Evolutionary conservation across 1,140 invertebrate species (phyloP).

Genomic region (Hycleus phaleratus): DNA sequence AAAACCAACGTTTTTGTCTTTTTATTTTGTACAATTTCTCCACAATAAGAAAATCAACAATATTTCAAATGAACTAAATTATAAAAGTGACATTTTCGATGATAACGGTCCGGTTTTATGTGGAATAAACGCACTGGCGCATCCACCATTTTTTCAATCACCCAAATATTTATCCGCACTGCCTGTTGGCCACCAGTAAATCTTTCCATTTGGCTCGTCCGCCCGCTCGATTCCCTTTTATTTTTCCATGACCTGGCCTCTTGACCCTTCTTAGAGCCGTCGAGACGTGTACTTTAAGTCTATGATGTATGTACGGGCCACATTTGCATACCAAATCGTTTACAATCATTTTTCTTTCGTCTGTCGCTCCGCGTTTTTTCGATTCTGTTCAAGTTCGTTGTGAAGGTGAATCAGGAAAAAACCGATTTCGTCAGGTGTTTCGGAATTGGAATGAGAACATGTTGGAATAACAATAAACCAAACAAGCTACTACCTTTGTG

Average conservation of each 20-base stretch:
- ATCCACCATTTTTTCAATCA: no score
- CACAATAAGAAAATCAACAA: no score
- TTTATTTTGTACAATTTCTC: no score
- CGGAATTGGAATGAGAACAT: no score
- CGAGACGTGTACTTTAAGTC: constrained; percentile 24
- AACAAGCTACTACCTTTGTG: neutral
- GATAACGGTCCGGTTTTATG: neutral
- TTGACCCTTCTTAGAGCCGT: constrained; percentile 12
- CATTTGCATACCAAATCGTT: constrained; percentile 22
- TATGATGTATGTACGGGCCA: constrained; percentile 20
- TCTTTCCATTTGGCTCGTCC: constrained; percentile 15
- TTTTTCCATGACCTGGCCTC: constrained; percentile 15
- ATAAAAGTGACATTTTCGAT: no score
- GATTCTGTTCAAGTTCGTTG: neutral
- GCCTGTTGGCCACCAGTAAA: no score
- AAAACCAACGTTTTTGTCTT: no score
- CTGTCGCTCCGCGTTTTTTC: neutral
- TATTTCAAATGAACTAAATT: no score
- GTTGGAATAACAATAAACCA: neutral
- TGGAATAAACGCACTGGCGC: no score
- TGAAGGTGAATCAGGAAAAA: neutral
- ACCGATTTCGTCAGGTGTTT: no score
- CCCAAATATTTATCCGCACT: no score
- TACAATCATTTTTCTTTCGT: constrained; percentile 12
- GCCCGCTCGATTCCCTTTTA: constrained; percentile 5